Evolutionary conservation across 2,113 vertebrate species (phyloP).

Genomic region (Pygoscelis antarcticus): DNA sequence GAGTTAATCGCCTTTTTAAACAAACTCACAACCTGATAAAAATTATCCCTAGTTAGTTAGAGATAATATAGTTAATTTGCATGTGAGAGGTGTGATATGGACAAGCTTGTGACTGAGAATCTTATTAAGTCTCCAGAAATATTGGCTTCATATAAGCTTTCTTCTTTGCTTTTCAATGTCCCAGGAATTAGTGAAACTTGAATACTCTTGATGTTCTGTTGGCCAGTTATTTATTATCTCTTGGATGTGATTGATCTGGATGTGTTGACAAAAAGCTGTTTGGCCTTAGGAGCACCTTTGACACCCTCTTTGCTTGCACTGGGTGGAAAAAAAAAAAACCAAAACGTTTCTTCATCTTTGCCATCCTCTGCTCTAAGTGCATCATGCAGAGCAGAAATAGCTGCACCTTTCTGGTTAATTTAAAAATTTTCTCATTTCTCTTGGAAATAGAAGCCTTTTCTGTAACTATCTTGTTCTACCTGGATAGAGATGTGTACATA

Average conservation of each 20-base stretch:
- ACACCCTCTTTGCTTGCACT: neutral
- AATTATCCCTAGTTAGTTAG: neutral
- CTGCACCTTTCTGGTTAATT: neutral
- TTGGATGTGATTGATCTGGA: neutral
- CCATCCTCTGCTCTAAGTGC: no score
- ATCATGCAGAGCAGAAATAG: neutral
- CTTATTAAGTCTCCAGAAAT: neutral
- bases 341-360: neutral
- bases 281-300: neutral
- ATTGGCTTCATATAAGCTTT: neutral
- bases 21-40: neutral
- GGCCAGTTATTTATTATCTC: neutral
- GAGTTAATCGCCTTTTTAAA: neutral
- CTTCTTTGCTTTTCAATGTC: neutral
- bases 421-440: neutral
- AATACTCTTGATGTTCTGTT: neutral
- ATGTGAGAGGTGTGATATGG: neutral
- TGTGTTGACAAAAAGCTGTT: neutral
- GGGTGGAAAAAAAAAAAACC: no score
- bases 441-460: neutral
- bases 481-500: neutral
- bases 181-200: neutral
- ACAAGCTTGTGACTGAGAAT: neutral
- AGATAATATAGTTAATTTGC: neutral
- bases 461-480: neutral